phyloP scores from a whole-genome alignment of 1,140 invertebrate species.

The Tetranychus cinnabarinus region DNA sequence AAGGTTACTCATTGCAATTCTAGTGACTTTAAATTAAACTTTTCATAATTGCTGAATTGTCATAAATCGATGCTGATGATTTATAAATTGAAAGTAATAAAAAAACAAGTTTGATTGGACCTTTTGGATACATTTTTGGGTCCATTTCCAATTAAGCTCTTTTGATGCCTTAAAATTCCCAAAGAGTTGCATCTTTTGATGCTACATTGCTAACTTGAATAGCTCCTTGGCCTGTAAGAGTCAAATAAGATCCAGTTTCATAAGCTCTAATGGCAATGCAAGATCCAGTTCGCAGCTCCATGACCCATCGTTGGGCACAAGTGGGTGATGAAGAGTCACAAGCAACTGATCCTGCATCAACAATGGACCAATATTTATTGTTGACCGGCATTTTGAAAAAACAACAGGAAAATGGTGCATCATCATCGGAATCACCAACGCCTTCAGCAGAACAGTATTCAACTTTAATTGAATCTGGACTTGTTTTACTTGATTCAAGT shows the following conservation, averaged over 20 bases:
- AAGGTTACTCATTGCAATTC: too few species aligned
- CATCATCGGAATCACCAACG: not conserved
- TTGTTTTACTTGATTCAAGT: constrained; percentile 10
- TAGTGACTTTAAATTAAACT: too few species aligned
- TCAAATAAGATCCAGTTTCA: constrained; percentile 7
- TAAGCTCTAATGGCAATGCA: constrained; percentile 5
- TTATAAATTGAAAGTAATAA: too few species aligned
- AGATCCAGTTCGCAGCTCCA: constrained; percentile 7
- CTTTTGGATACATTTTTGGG: too few species aligned
- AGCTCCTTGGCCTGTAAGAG: constrained; percentile 8
- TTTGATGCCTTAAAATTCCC: constrained; percentile 8
- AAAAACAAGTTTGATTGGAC: too few species aligned
- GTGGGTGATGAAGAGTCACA: constrained; percentile 1
- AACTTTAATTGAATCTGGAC: constrained; percentile 9
- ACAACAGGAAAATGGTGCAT: constrained; percentile 5
- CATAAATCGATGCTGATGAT: too few species aligned
- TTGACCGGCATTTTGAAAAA: constrained; percentile 8
- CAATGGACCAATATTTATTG: constrained; percentile 8
- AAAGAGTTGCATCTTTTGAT: constrained; percentile 9
- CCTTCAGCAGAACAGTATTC: constrained; percentile 8
- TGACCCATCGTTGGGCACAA: constrained; percentile 9
- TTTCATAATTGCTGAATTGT: too few species aligned
- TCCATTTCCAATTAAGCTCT: too few species aligned
- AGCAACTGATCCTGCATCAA: constrained; percentile 3
- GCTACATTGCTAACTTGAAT: not conserved